Percentiles rank a stretch among this genome's conserved stretches.
Evolutionary conservation across 1,140 invertebrate species (phyloP).

Genomic region (Listronotus oregonensis): DNA sequence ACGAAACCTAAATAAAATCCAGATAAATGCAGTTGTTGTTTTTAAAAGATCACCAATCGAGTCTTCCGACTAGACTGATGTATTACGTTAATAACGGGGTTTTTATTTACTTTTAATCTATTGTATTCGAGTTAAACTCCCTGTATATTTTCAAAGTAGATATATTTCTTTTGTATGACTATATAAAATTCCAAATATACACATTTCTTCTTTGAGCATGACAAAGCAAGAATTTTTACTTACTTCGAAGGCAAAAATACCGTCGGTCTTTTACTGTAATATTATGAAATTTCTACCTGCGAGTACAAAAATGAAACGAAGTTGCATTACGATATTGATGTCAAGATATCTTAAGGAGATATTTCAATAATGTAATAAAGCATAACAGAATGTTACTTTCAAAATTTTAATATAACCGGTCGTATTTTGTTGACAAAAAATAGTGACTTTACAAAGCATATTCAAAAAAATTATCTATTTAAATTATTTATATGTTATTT

Average conservation of each 20-base stretch:
- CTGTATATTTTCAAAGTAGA: not conserved
- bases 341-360: conserved; percentile 25
- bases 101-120: no score
- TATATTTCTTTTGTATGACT: not conserved
- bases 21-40: no score
- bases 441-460: no score
- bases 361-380: conserved; percentile 30
- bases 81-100: no score
- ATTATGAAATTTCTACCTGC: conserved; percentile 23
- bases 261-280: conserved; percentile 3
- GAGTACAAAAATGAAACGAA: conserved; percentile 20
- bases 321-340: conserved; percentile 30
- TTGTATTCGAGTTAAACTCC: no score
- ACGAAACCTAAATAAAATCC: no score
- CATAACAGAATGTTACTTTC: conserved; percentile 6
- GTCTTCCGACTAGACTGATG: no score
- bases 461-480: no score
- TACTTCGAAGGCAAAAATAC: conserved; percentile 8
- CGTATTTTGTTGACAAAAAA: conserved; percentile 6
- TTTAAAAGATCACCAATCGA: no score
- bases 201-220: conserved; percentile 8
- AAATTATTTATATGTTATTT: no score
- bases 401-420: conserved; percentile 7
- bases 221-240: conserved; percentile 26
- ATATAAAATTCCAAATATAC: conserved; percentile 24